Conservation (phyloP, 2,888 invertebrate species). For the Nomada fucata region DNA sequence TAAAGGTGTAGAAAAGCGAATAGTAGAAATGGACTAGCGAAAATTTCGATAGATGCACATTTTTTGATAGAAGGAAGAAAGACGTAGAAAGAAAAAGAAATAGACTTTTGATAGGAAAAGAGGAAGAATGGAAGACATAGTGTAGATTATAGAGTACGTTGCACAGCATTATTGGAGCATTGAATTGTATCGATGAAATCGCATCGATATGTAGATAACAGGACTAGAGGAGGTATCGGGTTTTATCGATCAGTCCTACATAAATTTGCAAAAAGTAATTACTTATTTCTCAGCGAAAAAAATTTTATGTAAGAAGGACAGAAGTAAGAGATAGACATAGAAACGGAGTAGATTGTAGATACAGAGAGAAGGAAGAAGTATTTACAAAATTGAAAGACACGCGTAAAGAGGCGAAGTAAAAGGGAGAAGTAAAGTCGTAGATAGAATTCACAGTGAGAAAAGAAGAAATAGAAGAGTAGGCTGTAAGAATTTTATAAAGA, state of each 20-base stretch:
- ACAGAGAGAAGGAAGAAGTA: slow-evolving; percentile 24
- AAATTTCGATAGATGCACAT: too few species aligned
- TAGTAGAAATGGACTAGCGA: not conserved
- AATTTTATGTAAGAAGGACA: slow-evolving; percentile 10
- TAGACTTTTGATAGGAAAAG: not conserved
- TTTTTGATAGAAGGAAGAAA: slow-evolving; percentile 17
- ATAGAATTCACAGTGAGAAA: not conserved
- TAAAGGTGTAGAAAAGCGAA: not conserved
- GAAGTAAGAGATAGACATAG: slow-evolving; percentile 16
- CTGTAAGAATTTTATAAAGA: not conserved
- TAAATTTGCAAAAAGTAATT: not conserved
- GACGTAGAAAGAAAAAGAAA: slow-evolving; percentile 8
- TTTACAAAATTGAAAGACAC: slow-evolving; percentile 34
- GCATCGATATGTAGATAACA: slow-evolving; percentile 15
- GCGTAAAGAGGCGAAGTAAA: not conserved
- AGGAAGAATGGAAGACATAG: not conserved
- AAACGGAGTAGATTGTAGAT: not conserved
- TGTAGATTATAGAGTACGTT: slow-evolving; percentile 38
- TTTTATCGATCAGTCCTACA: slow-evolving; percentile 7
- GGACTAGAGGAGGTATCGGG: slow-evolving; percentile 34
- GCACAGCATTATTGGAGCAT: slow-evolving; percentile 41
- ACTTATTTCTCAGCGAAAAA: not conserved
- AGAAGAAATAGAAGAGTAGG: slow-evolving; percentile 9
- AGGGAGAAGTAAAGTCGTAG: not conserved
- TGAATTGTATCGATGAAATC: slow-evolving; percentile 20